Evolutionary conservation across 1,140 invertebrate genomes (phyloP).

Genomic region (Lanistes nyassanus): DNA sequence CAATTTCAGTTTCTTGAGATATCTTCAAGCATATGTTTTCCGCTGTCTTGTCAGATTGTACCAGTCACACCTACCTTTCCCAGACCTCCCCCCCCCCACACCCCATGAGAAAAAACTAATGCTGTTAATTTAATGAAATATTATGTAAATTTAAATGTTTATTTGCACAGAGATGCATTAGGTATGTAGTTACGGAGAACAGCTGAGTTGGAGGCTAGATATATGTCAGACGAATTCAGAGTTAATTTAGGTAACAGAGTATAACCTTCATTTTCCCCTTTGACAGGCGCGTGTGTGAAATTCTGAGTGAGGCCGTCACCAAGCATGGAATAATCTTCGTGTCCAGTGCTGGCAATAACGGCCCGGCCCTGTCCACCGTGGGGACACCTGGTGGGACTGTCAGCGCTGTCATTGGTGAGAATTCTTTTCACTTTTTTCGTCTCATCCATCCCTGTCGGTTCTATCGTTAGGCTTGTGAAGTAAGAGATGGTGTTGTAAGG

Average conservation of each 20-base stretch:
- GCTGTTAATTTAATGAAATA: no score
- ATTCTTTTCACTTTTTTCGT: background rate
- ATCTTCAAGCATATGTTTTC: constrained; percentile 1
- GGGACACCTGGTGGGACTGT: constrained; percentile 92
- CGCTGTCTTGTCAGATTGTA: background rate
- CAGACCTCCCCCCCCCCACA: no score
- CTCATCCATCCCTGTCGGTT: no score
- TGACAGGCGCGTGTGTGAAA: constrained; percentile 60
- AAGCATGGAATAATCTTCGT: constrained; percentile 94
- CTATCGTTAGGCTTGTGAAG: no score
- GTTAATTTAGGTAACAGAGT: background rate
- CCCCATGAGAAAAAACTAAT: no score
- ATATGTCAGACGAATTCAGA: background rate
- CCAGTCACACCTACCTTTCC: no score
- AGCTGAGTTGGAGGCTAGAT: background rate
- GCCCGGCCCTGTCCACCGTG: constrained; percentile 91
- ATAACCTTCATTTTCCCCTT: constrained; percentile 9
- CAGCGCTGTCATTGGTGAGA: constrained; percentile 81
- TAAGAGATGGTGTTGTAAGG: background rate
- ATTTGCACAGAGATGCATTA: no score
- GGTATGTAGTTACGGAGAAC: no score
- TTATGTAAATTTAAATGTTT: no score
- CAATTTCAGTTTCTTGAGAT: background rate
- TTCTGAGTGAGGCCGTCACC: constrained; percentile 81
- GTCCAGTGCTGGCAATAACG: constrained; percentile 92